Evolutionary conservation across 2,888 invertebrate species (phyloP), one percentile per base, ranked within the genome.

Genomic region (Dione vanillae): DNA sequence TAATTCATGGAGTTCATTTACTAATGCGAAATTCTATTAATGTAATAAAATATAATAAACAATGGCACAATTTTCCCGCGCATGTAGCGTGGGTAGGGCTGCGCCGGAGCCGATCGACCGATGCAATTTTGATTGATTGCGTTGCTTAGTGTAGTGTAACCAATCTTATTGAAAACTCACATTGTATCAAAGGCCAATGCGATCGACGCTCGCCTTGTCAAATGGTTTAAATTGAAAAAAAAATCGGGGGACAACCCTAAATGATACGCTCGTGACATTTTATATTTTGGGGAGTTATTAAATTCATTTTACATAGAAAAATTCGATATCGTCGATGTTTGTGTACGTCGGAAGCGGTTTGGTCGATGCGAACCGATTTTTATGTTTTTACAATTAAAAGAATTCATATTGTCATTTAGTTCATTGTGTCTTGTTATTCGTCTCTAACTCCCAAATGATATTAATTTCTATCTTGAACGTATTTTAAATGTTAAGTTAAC

Each of bases 101-200:
- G 68, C 85, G 87, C 82, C 81, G 83, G 80, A 85, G 83, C 83
- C 88, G 89, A 89, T 89, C 88, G 88, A 87, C 83, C 91, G 89
- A 88, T 87, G 90, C 91, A 87, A 91, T 91, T 91, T 91, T 93
- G 93, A 93, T 93, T 92, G 93, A 93, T 93, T 90, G 91, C 90
- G 86, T 89, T 92, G 93, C 91, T 91, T 91, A 92, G 91, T 93
- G 93, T 92, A 91, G 87, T 92, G 93, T 93, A 89, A 92, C 93
- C 91, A 89, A 93, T 92, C 92, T 92, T 90, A 93, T 92, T 92
- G 93, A 92, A 92, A 92, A 91, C 88, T 87, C 82, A 83, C 84
- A 91, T 93, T 92, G 91, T 91, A 83, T 78, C 83, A 90, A 91
- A 90, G 90, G 89, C 89, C 90, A 85, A 89, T 90, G 91, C 85